Percentiles rank a stretch among this genome's conserved stretches.
phyloP scores from a whole-genome alignment of 2,797 vertebrate species.

The Cuculus canorus region DNA sequence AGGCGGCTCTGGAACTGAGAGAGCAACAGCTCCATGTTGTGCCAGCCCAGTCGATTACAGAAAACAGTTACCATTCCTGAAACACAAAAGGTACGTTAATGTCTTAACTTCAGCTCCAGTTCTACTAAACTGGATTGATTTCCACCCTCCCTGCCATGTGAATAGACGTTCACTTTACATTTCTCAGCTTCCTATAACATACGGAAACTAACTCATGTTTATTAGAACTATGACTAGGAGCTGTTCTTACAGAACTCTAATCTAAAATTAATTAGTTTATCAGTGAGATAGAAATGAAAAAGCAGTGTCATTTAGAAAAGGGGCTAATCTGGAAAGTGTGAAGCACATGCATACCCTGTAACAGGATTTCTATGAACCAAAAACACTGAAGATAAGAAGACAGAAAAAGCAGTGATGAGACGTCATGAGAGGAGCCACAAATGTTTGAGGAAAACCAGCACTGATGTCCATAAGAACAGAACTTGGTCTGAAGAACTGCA shows the following conservation, averaged over 20 bases:
- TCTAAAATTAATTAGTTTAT: not conserved
- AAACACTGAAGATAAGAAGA: not conserved
- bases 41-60: constrained; percentile 94
- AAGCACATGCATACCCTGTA: not conserved
- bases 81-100: constrained; percentile 38
- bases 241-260: not conserved
- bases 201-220: not conserved
- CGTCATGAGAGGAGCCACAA: not conserved
- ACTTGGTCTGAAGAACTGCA: not conserved
- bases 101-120: not conserved
- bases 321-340: not conserved
- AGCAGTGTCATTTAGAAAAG: not conserved
- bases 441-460: not conserved
- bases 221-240: not conserved
- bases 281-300: not conserved
- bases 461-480: not conserved
- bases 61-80: constrained; percentile 96
- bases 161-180: not conserved
- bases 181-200: not conserved
- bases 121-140: not conserved
- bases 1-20: constrained; percentile 96
- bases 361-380: not conserved
- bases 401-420: not conserved
- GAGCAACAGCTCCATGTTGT: constrained; percentile 93
- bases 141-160: accelerated